These are phyloP conservation scores for Sternarchorhynchus goeldii DNA, from an alignment of 2,797 vertebrate species.

Conservation along the genomic window DNA sequence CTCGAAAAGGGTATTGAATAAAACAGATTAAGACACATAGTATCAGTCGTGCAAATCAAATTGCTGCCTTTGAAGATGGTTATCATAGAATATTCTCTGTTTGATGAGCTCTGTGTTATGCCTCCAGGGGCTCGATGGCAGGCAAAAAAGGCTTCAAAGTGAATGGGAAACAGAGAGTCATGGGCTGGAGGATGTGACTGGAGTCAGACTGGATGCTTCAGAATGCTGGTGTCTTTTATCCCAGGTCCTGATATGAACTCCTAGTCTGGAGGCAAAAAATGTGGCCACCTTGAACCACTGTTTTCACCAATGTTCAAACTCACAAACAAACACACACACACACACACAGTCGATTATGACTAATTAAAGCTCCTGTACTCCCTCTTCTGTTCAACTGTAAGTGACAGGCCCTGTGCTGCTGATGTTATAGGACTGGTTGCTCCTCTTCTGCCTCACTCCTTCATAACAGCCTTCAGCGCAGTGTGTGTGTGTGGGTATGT, in stretches of 20 bases:
- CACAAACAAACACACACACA: neutral
- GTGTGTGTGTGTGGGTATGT: neutral
- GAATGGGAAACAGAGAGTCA: constrained; percentile 18
- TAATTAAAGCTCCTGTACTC: constrained; percentile 68
- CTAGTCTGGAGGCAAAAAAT: constrained; percentile 60
- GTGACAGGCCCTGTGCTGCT: constrained; percentile 66
- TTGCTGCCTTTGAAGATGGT: too few species aligned
- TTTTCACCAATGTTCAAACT: constrained; percentile 63
- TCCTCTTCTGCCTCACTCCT: constrained; percentile 44
- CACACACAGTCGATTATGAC: constrained; percentile 56
- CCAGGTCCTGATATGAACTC: constrained; percentile 66
- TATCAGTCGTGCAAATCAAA: too few species aligned
- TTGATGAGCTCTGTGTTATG: too few species aligned
- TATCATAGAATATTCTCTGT: too few species aligned
- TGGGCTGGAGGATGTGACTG: constrained; percentile 34
- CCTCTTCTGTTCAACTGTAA: constrained; percentile 68
- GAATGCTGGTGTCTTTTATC: constrained; percentile 66
- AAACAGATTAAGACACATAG: too few species aligned
- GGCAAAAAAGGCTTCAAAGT: constrained; percentile 33
- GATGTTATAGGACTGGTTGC: constrained; percentile 55
- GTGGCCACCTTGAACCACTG: constrained; percentile 66
- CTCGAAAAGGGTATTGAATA: neutral
- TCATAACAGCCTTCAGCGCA: constrained; percentile 46
- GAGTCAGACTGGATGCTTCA: constrained; percentile 46
- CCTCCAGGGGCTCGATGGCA: neutral